phyloP scores from a whole-genome alignment of 1,140 invertebrate genomes.

The Drosophila grimshawi region DNA sequence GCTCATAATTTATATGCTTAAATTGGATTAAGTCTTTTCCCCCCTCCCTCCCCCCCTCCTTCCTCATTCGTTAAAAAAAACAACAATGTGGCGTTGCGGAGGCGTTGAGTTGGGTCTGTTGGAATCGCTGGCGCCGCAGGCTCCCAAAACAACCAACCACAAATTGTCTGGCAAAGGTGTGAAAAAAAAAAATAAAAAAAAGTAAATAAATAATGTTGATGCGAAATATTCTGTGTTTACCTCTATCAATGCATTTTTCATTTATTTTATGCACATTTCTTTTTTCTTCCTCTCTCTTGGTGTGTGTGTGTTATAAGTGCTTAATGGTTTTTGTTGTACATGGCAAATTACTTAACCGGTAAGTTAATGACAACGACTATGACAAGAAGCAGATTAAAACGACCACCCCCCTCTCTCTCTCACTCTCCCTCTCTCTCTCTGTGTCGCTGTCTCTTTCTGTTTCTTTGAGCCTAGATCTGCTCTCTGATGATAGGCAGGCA shows the following conservation, averaged over 20 bases:
- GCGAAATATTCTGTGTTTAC: slow-evolving; percentile 25
- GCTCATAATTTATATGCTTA: slow-evolving; percentile 78
- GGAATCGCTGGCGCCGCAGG: slow-evolving; percentile 60
- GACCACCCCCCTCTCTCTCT: neutral
- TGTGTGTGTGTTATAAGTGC: slow-evolving; percentile 17
- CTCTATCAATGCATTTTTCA: slow-evolving; percentile 10
- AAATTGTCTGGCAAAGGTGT: slow-evolving; percentile 56
- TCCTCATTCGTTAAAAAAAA: neutral
- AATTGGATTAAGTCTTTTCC: slow-evolving; percentile 72
- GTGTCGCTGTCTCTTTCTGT: too few relatives aligned
- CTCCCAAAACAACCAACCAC: neutral
- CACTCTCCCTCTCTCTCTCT: too few relatives aligned
- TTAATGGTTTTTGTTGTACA: slow-evolving; percentile 72
- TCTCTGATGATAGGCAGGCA: slow-evolving; percentile 1
- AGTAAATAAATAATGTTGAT: neutral
- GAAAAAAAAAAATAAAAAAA: slow-evolving; percentile 38
- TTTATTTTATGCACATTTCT: slow-evolving; percentile 28
- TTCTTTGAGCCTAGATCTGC: neutral
- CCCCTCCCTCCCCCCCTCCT: neutral
- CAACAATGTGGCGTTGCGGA: slow-evolving; percentile 32
- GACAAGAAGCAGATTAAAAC: slow-evolving; percentile 41
- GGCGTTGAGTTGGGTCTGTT: slow-evolving; percentile 40
- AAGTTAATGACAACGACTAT: slow-evolving; percentile 76
- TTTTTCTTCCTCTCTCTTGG: slow-evolving; percentile 6
- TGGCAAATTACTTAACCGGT: slow-evolving; percentile 77